phyloP scores from a whole-genome alignment of 2,113 vertebrate species.

The Megaceryle maxima region DNA sequence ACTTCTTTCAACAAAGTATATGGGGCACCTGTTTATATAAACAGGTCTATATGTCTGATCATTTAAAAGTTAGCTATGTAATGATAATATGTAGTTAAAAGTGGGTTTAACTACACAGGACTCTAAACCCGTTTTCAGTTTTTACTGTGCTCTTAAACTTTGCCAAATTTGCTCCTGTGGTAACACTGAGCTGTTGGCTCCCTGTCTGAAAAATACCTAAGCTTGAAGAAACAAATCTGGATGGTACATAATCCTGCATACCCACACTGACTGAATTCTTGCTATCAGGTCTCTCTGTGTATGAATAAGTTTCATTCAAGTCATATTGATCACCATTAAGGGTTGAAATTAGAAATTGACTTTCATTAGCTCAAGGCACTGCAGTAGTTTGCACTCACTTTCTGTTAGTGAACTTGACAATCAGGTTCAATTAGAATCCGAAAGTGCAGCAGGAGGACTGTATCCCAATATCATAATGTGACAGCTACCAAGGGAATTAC shows the following conservation, averaged over 20 bases:
- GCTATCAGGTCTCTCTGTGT: background rate
- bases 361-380: conserved; percentile 19
- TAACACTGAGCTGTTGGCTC: background rate
- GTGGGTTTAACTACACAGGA: background rate
- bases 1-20: background rate
- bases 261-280: background rate
- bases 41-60: background rate
- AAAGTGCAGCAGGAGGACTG: conserved; percentile 1
- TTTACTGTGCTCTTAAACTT: background rate
- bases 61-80: background rate
- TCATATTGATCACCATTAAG: conserved; percentile 16
- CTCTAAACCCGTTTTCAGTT: background rate
- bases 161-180: background rate
- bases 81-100: background rate
- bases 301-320: background rate
- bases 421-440: background rate
- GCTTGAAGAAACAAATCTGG: background rate
- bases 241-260: background rate
- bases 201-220: background rate
- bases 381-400: background rate
- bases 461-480: conserved; percentile 39
- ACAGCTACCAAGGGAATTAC: conserved; percentile 50
- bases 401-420: background rate
- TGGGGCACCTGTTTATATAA: background rate
- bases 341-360: conserved; percentile 31